Percentiles rank a stretch among this genome's conserved stretches.
phyloP scores from a whole-genome alignment of 2,888 invertebrate genomes.

The Xestia c-nigrum region DNA sequence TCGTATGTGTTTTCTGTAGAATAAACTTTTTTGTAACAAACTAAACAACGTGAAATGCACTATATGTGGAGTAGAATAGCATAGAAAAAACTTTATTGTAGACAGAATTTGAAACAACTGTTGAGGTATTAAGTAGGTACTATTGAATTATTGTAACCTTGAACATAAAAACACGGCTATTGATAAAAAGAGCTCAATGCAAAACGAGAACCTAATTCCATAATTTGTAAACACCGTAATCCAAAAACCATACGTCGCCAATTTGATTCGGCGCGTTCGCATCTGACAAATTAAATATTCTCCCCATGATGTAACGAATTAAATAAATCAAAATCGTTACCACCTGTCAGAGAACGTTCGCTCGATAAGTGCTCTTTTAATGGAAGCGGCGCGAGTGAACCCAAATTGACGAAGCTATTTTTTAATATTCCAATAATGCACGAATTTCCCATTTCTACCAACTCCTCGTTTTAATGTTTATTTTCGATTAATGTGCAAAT shows the following conservation, averaged over 20 bases:
- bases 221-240: constrained; percentile 21
- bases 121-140: no score
- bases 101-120: no score
- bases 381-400: constrained; percentile 68
- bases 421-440: constrained; percentile 62
- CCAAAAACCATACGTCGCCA: constrained; percentile 39
- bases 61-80: not conserved
- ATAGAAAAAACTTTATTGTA: no score
- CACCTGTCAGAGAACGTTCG: constrained; percentile 71
- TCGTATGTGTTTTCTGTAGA: not conserved
- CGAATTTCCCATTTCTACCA: constrained; percentile 39
- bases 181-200: not conserved
- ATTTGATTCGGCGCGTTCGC: constrained; percentile 60
- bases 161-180: not conserved
- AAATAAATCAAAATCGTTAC: constrained; percentile 76
- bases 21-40: not conserved
- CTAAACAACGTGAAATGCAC: not conserved
- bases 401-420: constrained; percentile 63
- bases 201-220: not conserved
- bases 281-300: constrained; percentile 73
- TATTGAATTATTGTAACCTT: not conserved
- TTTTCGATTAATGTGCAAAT: constrained; percentile 61
- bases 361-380: constrained; percentile 75
- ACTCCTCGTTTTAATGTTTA: constrained; percentile 38
- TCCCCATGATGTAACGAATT: constrained; percentile 71